A percentile compares a stretch with the other conserved stretches of the same genome.
phyloP scores from a whole-genome alignment of 2,113 vertebrate genomes.

The Anguilla japonica region DNA sequence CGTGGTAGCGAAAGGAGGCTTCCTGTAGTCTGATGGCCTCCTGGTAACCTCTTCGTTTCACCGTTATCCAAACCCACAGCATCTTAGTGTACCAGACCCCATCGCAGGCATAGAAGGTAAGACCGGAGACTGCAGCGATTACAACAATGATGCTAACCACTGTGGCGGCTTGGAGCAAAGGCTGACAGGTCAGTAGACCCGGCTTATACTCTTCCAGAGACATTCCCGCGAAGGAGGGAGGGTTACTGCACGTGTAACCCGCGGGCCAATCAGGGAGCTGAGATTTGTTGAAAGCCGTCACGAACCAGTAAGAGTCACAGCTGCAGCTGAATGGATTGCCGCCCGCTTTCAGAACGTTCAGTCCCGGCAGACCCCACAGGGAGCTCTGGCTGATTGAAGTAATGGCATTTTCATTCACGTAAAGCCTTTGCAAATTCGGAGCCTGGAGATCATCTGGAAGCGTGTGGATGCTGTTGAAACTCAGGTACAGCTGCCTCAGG shows the following conservation, averaged over 20 bases:
- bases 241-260: slow-evolving; percentile 53
- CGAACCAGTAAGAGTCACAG: slow-evolving; percentile 62
- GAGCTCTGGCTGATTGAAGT: slow-evolving; percentile 40
- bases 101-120: slow-evolving; percentile 54
- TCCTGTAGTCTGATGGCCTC: slow-evolving; percentile 41
- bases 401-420: slow-evolving; percentile 58
- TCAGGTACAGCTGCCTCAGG: slow-evolving; percentile 52
- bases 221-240: slow-evolving; percentile 33
- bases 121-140: slow-evolving; percentile 19
- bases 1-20: slow-evolving; percentile 51
- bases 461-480: slow-evolving; percentile 55
- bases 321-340: slow-evolving; percentile 60
- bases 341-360: slow-evolving; percentile 51
- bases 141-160: slow-evolving; percentile 36
- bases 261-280: slow-evolving; percentile 59
- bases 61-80: slow-evolving; percentile 65
- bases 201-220: slow-evolving; percentile 42
- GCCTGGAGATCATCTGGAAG: slow-evolving; percentile 43
- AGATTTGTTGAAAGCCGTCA: slow-evolving; percentile 53
- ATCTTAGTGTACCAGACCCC: slow-evolving; percentile 63
- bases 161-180: slow-evolving; percentile 47
- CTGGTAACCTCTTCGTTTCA: slow-evolving; percentile 54
- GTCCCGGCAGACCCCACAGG: slow-evolving; percentile 41
- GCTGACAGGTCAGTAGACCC: slow-evolving; percentile 45
- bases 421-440: slow-evolving; percentile 43